Evolutionary conservation across 2,797 vertebrate species (phyloP), one percentile per base, ranked within the genome.

Genomic region (Parambassis ranga): DNA sequence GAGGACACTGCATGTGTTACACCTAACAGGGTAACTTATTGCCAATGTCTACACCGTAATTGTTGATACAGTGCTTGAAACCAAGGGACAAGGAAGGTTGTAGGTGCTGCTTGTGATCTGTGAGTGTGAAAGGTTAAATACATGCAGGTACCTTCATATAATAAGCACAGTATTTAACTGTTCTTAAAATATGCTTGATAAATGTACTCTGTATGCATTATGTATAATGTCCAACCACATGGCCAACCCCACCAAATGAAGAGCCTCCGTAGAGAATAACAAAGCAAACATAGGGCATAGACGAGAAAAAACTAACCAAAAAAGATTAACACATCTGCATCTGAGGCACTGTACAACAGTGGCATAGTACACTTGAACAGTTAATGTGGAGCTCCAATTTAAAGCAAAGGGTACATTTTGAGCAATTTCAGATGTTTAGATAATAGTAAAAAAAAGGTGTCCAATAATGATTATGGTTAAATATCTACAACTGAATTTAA

Each of bases 301-400:
- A 63, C 24, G 27, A 16, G 27, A 61, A 43, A 62, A 23, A 38
- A 57, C 59, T 76, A 77, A 80, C 80, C 82, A 83, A 71, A 60
- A 74, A 81, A 74, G 56, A 69, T n/a, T n/a, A 67, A 81, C 68
- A 74, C 72, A 79, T 65, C 71, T 77, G 77, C 72, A 49, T 78
- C 59, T 11, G 48, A 28, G 64, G 67, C 61, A 63, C 61, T 63
- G 39, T 30, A 42, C 18, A 42, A 47, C 5, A 13, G 20, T 39
- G 51, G 22, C 49, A 39, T 6, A 41, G 2, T 24, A 73, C 42
- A 66, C 24, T 33, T 26, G 22, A 35, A 76, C 43, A 46, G n/a
- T n/a, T 7, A 47, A 65, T 13, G 5, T 15, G 42, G 31, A 59
- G 16, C 30, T 39, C 60, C 30, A 68, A 65, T 63, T 67, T 49